Base-by-base conservation (phyloP, 2,888 invertebrate species). In the Anticlea derivata region DNA sequence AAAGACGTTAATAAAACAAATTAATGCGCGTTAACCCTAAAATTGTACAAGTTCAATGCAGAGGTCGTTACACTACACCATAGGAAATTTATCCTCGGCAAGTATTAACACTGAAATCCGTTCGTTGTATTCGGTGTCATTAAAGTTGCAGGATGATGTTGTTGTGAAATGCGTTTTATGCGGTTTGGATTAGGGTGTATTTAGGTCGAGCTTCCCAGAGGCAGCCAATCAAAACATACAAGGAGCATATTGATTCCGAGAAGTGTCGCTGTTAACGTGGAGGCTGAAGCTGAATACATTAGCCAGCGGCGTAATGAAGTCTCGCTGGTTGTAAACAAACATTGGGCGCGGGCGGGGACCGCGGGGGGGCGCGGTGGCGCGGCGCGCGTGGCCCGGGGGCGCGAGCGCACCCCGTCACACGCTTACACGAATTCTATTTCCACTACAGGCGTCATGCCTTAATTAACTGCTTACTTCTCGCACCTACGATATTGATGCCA, bases 241-340 rank as follows among this genome's bases (percentile, higher is more conserved):
- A 87, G 87, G 86, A 89, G 86, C 89, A 87, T 90, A 90, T 90
- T 90, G 90, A 90, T 90, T 90, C 90, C 85, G 87, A 89, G 90
- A 90, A 90, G 90, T 90, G 90, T 90, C 90, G 88, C 87, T 88
- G 90, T 89, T 88, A 89, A 87, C 90, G 88, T 87, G 86, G 82
- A 88, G 89, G 88, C 88, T 89, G 89, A 89, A 90, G 90, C 89
- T 88, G 90, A 90, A 90, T 90, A 90, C 90, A 90, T 90, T 90
- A 90, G 89, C 89, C 86, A 80, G 81, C 83, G 86, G 88, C 87
- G 89, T 90, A 90, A 90, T 90, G 90, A 90, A 90, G 89, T 89
- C 90, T 89, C 85, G 87, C 80, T 79, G 88, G 81, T 88, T 90
- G 90, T 90, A 90, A 89, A 90, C 89, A 90, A 90, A 90, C 86